These are phyloP conservation scores for Aphidius ervi DNA, from an alignment of 1,140 invertebrate genomes.

Conservation along the genomic window DNA sequence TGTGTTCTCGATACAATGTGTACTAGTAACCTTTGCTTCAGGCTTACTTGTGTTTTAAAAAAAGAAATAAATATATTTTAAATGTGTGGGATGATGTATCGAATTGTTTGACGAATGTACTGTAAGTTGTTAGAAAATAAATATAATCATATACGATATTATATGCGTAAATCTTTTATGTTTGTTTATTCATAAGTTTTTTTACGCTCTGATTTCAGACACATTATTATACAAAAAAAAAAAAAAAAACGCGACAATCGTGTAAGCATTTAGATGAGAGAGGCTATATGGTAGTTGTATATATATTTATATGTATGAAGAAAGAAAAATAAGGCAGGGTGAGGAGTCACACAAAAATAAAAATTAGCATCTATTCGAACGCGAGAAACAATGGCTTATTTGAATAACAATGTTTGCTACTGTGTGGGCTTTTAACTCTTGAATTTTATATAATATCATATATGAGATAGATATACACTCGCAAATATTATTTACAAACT, in stretches of 20 bases:
- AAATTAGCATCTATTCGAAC: slow-evolving; percentile 45
- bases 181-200: neutral
- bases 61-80: slow-evolving; percentile 11
- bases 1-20: neutral
- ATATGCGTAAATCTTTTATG: neutral
- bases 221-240: slow-evolving; percentile 5
- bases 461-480: neutral
- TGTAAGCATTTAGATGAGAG: slow-evolving; percentile 31
- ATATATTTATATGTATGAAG: too few relatives aligned
- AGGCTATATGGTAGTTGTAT: too few relatives aligned
- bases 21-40: slow-evolving; percentile 21
- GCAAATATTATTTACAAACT: neutral
- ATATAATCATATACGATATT: too few relatives aligned
- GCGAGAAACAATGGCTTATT: slow-evolving; percentile 48
- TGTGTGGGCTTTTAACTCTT: slow-evolving; percentile 50
- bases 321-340: neutral
- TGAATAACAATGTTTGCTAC: slow-evolving; percentile 53
- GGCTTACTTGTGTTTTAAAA: neutral
- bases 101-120: slow-evolving; percentile 16
- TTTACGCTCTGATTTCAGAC: slow-evolving; percentile 43
- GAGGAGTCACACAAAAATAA: slow-evolving; percentile 29
- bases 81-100: slow-evolving; percentile 22
- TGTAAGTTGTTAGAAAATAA: slow-evolving; percentile 1
- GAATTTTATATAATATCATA: slow-evolving; percentile 13
- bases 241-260: slow-evolving; percentile 43